Conservation (phyloP, 2,888 invertebrate genomes). For the Macrosiphum euphorbiae region DNA sequence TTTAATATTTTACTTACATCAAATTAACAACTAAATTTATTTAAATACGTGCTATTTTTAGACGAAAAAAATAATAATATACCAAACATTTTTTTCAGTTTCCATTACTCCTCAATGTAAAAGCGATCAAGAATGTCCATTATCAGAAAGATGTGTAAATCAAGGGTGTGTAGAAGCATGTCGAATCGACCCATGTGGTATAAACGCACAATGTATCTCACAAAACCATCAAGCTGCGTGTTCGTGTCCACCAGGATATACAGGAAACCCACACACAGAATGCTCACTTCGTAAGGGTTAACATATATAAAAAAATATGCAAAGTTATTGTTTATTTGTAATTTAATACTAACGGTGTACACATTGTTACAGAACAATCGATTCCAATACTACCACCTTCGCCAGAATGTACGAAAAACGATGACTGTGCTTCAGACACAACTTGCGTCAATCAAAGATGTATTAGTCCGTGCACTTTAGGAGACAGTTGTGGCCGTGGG, state of each 20-base stretch:
- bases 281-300: conserved; percentile 75
- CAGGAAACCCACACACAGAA: conserved; percentile 84
- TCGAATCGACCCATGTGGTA: conserved; percentile 82
- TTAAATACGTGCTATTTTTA: background rate
- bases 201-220: conserved; percentile 86
- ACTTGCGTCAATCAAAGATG: conserved; percentile 84
- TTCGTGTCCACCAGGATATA: conserved; percentile 82
- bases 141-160: conserved; percentile 81
- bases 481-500: conserved; percentile 81
- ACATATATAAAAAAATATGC: background rate
- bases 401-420: conserved; percentile 83
- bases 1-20: background rate
- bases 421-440: conserved; percentile 82
- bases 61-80: background rate
- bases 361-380: conserved; percentile 66
- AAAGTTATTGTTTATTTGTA: background rate
- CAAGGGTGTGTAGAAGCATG: conserved; percentile 86
- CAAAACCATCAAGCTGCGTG: conserved; percentile 83
- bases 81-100: conserved; percentile 68
- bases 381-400: conserved; percentile 70
- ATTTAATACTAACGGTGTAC: background rate
- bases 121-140: conserved; percentile 81
- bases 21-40: background rate
- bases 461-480: conserved; percentile 80
- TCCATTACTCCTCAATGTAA: conserved; percentile 77